These are phyloP conservation scores for Isoperla grammatica DNA, from an alignment of 2,888 invertebrate species.

Conservation along the genomic window DNA sequence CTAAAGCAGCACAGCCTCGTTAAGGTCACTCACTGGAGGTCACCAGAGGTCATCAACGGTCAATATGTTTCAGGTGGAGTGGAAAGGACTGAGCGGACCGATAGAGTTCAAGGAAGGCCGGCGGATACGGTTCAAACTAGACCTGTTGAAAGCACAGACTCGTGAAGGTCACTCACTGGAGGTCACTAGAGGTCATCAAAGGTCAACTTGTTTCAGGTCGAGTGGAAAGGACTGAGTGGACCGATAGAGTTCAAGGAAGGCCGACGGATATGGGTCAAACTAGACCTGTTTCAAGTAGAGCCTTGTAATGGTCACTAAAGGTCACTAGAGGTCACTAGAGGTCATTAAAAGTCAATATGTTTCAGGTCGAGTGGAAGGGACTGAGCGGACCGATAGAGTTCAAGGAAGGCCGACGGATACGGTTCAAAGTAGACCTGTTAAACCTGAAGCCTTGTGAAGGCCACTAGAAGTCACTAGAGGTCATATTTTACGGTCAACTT, in stretches of 20 bases:
- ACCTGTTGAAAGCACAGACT: conserved; percentile 67
- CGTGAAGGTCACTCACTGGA: too few species aligned
- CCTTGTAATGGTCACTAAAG: too few species aligned
- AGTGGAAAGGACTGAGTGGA: conserved; percentile 73
- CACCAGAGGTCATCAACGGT: background rate
- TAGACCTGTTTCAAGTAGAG: too few species aligned
- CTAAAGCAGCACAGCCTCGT: conserved; percentile 64
- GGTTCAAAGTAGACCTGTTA: too few species aligned
- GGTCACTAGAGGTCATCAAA: too few species aligned
- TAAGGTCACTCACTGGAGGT: too few species aligned
- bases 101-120: conserved; percentile 75
- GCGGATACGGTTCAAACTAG: conserved; percentile 67
- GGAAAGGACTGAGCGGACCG: conserved; percentile 73
- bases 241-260: conserved; percentile 77
- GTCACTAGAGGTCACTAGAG: too few species aligned
- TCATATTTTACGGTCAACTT: too few species aligned
- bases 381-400: conserved; percentile 75
- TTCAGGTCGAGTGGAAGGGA: conserved; percentile 75
- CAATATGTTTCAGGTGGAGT: conserved; percentile 68
- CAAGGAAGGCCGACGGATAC: conserved; percentile 67
- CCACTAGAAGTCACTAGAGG: too few species aligned
- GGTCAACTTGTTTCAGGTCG: too few species aligned
- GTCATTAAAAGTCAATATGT: too few species aligned
- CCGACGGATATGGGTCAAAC: conserved; percentile 63
- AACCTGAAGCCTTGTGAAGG: too few species aligned